A percentile compares a stretch with the other conserved stretches of the same genome.
phyloP scores from a whole-genome alignment of 2,113 vertebrate genomes.

The Hypomesus transpacificus region DNA sequence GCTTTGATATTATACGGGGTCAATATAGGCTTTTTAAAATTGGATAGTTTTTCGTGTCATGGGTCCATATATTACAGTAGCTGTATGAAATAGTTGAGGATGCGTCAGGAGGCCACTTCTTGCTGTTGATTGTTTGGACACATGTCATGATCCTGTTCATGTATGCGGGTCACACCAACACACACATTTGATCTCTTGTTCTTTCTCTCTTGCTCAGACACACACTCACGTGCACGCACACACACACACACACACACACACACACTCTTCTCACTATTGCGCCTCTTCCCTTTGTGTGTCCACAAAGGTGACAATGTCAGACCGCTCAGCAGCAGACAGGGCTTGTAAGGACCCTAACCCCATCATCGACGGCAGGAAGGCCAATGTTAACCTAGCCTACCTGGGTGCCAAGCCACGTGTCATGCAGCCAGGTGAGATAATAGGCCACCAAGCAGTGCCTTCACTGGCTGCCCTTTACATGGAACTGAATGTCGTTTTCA shows the following conservation, averaged over 20 bases:
- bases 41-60: too few species aligned
- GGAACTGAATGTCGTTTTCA: too few species aligned
- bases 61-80: too few species aligned
- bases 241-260: not conserved
- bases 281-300: not conserved
- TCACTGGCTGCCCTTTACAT: too few species aligned
- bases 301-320: constrained; percentile 94
- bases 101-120: too few species aligned
- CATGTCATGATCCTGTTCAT: too few species aligned
- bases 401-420: constrained; percentile 96
- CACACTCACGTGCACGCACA: not conserved
- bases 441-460: not conserved
- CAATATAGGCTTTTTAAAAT: too few species aligned
- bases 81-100: too few species aligned
- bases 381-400: constrained; percentile 98
- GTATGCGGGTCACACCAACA: too few species aligned
- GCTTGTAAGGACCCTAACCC: constrained; percentile 99
- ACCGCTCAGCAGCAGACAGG: constrained; percentile 91
- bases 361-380: constrained; percentile 98
- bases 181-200: not conserved
- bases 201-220: not conserved
- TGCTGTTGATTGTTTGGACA: too few species aligned
- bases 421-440: constrained; percentile 92
- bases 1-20: too few species aligned
- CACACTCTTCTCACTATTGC: not conserved